phyloP scores from a whole-genome alignment of 2,888 invertebrate species.

The Agrypnus murinus region DNA sequence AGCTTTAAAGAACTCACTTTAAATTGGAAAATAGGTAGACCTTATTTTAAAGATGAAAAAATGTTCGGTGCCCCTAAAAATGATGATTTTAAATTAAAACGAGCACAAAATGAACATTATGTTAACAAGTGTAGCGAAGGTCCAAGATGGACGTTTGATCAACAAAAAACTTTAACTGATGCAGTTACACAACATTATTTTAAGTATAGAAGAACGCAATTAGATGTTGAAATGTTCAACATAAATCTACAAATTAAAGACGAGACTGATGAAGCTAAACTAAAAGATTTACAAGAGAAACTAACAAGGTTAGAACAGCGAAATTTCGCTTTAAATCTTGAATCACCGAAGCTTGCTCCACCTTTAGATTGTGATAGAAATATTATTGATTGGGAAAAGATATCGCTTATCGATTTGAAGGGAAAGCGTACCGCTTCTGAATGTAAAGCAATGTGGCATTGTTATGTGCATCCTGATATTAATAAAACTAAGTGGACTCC shows the following conservation, averaged over 20 bases:
- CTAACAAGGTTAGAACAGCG: constrained; percentile 59
- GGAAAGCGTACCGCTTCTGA: constrained; percentile 76
- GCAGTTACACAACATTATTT: constrained; percentile 65
- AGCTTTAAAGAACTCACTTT: constrained; percentile 26
- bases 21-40: constrained; percentile 69
- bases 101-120: constrained; percentile 63
- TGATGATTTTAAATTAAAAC: constrained; percentile 71
- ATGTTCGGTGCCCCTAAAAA: constrained; percentile 76
- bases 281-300: constrained; percentile 55
- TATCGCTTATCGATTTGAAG: constrained; percentile 70
- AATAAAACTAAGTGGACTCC: constrained; percentile 76
- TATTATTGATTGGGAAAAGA: constrained; percentile 78
- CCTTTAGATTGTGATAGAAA: constrained; percentile 62
- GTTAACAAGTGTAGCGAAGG: constrained; percentile 55
- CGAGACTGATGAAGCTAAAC: neutral
- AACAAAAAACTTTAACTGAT: constrained; percentile 74
- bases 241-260: neutral
- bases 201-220: constrained; percentile 67
- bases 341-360: constrained; percentile 53
- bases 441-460: constrained; percentile 82
- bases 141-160: constrained; percentile 73
- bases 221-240: constrained; percentile 55
- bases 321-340: constrained; percentile 37
- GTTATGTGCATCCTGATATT: constrained; percentile 80
- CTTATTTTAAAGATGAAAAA: constrained; percentile 80